These are phyloP conservation scores for Sitobion miscanthi DNA, from an alignment of 1,140 invertebrate species.

Conservation along the genomic window DNA sequence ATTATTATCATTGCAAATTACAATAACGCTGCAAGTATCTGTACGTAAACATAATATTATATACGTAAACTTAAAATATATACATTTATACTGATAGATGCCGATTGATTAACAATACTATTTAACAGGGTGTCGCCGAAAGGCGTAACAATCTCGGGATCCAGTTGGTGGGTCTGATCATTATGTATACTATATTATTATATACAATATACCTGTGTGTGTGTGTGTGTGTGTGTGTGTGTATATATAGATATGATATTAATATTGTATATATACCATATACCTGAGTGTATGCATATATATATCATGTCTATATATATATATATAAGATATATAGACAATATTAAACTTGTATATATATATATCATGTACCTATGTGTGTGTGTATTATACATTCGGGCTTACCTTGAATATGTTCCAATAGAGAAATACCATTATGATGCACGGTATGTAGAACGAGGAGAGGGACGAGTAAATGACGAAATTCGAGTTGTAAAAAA, in stretches of 20 bases:
- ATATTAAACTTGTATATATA: background rate
- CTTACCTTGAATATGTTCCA: slow-evolving; percentile 95
- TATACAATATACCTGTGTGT: background rate
- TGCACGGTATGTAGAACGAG: slow-evolving; percentile 99
- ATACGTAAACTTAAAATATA: too few relatives aligned
- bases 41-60: too few relatives aligned
- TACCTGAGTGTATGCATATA: background rate
- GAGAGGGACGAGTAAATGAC: slow-evolving; percentile 97
- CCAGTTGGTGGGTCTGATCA: background rate
- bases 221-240: background rate
- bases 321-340: too few relatives aligned
- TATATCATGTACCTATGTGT: background rate
- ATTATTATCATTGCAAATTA: background rate
- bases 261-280: background rate
- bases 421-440: slow-evolving; percentile 98
- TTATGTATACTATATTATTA: background rate
- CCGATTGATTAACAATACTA: background rate
- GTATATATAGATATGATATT: background rate
- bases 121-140: background rate
- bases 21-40: background rate
- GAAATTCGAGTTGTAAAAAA: slow-evolving; percentile 98
- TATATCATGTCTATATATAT: background rate
- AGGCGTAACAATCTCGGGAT: background rate
- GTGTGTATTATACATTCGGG: background rate
- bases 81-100: background rate